Percentiles rank a stretch among this genome's conserved stretches.
Conservation (phyloP, 2,888 invertebrate species). For the Cephus rjabovi region DNA sequence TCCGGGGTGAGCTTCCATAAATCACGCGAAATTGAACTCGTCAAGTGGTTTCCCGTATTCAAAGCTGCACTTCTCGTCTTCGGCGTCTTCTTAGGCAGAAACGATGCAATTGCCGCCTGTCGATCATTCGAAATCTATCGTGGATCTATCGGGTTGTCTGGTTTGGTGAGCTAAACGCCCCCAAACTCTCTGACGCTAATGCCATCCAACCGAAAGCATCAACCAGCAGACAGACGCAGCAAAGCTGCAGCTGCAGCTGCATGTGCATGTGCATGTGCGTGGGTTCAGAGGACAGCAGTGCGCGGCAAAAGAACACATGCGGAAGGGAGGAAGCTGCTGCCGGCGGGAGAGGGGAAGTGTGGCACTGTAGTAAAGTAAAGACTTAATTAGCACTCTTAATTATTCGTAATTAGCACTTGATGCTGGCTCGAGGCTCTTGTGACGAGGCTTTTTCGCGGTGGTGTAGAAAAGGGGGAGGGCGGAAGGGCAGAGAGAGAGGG, state of each 20-base stretch:
- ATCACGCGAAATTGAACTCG: background rate
- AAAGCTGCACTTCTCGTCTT: background rate
- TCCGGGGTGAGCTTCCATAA: background rate
- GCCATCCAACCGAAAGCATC: background rate
- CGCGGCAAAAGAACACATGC: background rate
- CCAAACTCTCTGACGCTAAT: background rate
- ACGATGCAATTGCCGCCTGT: background rate
- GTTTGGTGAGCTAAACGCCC: too few species aligned
- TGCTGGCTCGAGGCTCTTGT: conserved; percentile 19
- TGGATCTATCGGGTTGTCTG: too few species aligned
- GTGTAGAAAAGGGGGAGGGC: background rate
- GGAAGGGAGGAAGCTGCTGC: too few species aligned
- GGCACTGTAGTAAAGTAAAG: conserved; percentile 34
- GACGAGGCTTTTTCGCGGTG: conserved; percentile 11
- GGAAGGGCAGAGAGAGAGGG: background rate
- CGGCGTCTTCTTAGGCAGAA: background rate
- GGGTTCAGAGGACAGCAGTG: too few species aligned
- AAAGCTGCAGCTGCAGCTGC: too few species aligned
- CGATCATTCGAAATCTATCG: too few species aligned
- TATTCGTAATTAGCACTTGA: conserved; percentile 53
- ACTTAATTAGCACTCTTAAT: conserved; percentile 55
- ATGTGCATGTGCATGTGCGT: too few species aligned
- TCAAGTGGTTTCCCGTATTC: background rate
- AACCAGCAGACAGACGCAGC: background rate
- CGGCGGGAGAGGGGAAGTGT: conserved; percentile 6